Percentiles rank a stretch among this genome's conserved stretches.
These are phyloP conservation scores for Ips typographus DNA, from an alignment of 1,140 invertebrate genomes.

Conservation along the genomic window DNA sequence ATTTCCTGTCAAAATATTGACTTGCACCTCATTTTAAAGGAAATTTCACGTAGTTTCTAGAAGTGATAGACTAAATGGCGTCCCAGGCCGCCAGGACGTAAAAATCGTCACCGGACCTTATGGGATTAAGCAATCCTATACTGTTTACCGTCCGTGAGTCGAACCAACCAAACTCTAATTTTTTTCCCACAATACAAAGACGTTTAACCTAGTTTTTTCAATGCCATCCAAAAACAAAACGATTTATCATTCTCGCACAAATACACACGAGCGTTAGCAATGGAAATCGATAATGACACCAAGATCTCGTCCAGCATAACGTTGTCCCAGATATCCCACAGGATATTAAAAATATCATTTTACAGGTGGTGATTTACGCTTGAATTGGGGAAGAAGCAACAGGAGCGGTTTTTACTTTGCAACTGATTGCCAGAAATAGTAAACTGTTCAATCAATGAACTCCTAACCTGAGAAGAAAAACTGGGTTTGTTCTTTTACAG, in stretches of 20 bases:
- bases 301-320: not conserved
- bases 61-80: too few relatives aligned
- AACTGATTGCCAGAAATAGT: too few relatives aligned
- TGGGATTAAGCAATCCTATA: too few relatives aligned
- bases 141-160: not conserved
- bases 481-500: too few relatives aligned
- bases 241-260: constrained; percentile 6
- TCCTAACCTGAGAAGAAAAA: too few relatives aligned
- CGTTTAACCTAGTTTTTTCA: constrained; percentile 1
- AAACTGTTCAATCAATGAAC: too few relatives aligned
- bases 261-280: constrained; percentile 6
- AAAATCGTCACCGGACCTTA: too few relatives aligned
- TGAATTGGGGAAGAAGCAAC: not conserved
- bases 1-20: too few relatives aligned
- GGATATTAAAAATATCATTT: not conserved
- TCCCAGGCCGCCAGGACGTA: too few relatives aligned
- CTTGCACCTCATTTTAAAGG: too few relatives aligned
- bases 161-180: not conserved
- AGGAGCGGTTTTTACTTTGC: not conserved
- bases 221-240: constrained; percentile 2
- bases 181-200: not conserved
- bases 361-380: constrained; percentile 4
- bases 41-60: too few relatives aligned
- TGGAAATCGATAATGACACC: constrained; percentile 5
- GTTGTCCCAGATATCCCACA: not conserved